These are phyloP conservation scores for Trichoplax adhaerens DNA, from an alignment of 37 sponge, comb jelly and placozoan species.

Conservation along the genomic window DNA sequence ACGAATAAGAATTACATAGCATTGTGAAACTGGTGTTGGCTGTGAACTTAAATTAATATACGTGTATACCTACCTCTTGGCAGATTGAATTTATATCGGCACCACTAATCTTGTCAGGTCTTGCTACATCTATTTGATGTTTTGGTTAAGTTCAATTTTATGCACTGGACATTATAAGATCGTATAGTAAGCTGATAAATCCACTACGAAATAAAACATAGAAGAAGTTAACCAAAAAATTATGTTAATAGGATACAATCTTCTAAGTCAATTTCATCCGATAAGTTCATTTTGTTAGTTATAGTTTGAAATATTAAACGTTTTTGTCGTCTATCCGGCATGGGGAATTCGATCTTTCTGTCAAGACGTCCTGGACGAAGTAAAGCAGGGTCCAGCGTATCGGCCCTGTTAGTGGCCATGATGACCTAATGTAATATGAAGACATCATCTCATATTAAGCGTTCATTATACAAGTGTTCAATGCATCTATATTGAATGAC, in stretches of 20 bases:
- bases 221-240: neutral
- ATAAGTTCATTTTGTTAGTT: conserved; percentile 90
- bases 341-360: conserved; percentile 93
- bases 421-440: conserved; percentile 59
- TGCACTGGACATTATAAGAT: too few relatives aligned
- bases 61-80: conserved; percentile 55
- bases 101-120: conserved; percentile 92
- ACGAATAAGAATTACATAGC: neutral
- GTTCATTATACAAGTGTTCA: neutral
- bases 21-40: too few relatives aligned
- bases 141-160: too few relatives aligned
- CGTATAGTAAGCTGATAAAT: too few relatives aligned
- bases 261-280: conserved; percentile 97
- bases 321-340: conserved; percentile 94
- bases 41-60: neutral
- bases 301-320: conserved; percentile 80
- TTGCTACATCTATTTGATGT: conserved; percentile 51
- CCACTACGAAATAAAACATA: neutral
- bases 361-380: conserved; percentile 88
- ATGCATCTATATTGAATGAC: neutral
- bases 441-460: neutral
- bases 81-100: conserved; percentile 98
- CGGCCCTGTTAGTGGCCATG: conserved; percentile 96
- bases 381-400: conserved; percentile 96
- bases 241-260: conserved; percentile 51